Base-by-base conservation (phyloP, 2,888 invertebrate species). In the Chrysolina americana region DNA sequence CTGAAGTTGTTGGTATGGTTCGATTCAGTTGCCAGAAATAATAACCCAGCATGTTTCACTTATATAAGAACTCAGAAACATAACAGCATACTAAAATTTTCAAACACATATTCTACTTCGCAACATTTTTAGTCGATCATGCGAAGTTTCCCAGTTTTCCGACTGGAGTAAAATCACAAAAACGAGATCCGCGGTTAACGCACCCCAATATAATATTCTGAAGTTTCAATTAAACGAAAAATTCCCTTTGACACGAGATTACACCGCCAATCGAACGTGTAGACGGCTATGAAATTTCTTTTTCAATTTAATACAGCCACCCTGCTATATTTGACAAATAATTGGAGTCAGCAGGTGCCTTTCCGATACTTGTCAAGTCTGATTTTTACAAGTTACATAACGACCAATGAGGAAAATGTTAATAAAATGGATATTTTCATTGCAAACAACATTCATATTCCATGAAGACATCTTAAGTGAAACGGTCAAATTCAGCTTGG, bases 251-350 rank as follows among this genome's bases (percentile, higher is more conserved):
- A 85, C 85, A 85, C 83, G 81, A 80, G 83, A 80, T 81, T 81
- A 79, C 80, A 77, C 78, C 80, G 81, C 83, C 83, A 80, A 83
- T 83, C 74, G 65, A 71, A 81, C 81, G 79, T 80, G 81, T 79
- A 81, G 83, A 83, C 83, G 83, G 83, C 83, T 81, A 79, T 81
- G 83, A 83, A 84, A 83, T 85, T 85, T 84, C 84, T 85, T 85
- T 85, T 84, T 85, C 83, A 85, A 85, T 85, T 84, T 84, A 83
- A 85, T 85, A 84, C 84, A 84, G 83, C 82, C 82, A 83, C 83
- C 81, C 81, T 82, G 83, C 82, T 81, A 81, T 82, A 83, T 83
- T 72, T 82, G 79, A 81, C 83, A 82, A 84, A 83, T 84, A 84
- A 84, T 84, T 83, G 83, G 83, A 83, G 82, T 82, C 81, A 79